Conservation (phyloP, 2,113 vertebrate genomes). For the Xerus inauris region DNA sequence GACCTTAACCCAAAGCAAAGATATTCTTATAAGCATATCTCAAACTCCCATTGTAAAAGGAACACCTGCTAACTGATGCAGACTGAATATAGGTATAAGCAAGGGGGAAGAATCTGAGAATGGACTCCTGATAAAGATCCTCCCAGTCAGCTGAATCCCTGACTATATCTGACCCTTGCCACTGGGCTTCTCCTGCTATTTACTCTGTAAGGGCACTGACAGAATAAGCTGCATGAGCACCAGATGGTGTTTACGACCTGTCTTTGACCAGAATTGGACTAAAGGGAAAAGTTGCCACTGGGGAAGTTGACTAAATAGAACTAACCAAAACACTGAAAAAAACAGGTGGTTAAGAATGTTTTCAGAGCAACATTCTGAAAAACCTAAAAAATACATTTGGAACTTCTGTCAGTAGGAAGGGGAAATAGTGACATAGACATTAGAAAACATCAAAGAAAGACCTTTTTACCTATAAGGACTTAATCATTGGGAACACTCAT, state of each 20-base stretch:
- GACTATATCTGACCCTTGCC: neutral
- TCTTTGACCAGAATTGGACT: neutral
- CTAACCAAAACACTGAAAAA: neutral
- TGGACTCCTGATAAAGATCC: accelerated
- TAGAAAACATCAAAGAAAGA: neutral
- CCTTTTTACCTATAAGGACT: neutral
- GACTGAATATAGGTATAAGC: neutral
- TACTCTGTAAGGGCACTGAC: neutral
- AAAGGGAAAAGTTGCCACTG: neutral
- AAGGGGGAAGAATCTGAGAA: neutral
- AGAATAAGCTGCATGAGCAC: neutral
- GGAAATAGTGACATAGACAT: neutral
- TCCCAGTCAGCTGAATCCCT: neutral
- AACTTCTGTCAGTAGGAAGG: neutral
- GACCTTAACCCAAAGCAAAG: neutral
- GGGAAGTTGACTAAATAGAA: neutral
- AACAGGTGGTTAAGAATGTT: neutral
- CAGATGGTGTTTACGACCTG: neutral
- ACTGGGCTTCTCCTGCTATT: neutral
- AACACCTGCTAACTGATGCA: neutral
- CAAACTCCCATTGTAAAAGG: neutral
- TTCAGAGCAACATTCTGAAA: neutral
- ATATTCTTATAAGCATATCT: neutral
- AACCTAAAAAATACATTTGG: neutral
- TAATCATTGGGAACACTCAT: neutral